These are phyloP conservation scores for Jordanella pulchra DNA, from an alignment of 2,797 vertebrate genomes.

Conservation along the genomic window DNA sequence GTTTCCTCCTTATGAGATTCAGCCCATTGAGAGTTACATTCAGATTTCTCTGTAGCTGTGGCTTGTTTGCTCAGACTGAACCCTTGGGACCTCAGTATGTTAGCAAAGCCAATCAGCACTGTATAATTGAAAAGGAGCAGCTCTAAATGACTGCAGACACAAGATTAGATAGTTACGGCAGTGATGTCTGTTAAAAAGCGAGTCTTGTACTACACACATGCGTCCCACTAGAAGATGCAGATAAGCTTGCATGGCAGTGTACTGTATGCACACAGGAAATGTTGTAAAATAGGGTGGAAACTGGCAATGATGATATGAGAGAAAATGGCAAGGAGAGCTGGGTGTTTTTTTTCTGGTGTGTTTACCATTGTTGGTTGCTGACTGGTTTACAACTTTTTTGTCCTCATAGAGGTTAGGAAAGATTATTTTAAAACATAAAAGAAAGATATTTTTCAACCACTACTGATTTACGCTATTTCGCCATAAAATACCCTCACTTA, in stretches of 20 bases:
- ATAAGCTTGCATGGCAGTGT: conserved; percentile 38
- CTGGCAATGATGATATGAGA: conserved; percentile 33
- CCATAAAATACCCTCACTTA: neutral
- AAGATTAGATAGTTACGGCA: conserved; percentile 57
- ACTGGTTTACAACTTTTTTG: conserved; percentile 1
- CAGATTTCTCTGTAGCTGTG: conserved; percentile 17
- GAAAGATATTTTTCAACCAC: neutral
- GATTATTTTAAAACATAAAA: neutral
- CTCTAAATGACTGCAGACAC: conserved; percentile 62
- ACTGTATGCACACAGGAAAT: conserved; percentile 60
- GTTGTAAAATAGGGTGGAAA: conserved; percentile 51
- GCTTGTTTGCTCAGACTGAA: conserved; percentile 46
- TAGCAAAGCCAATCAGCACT: conserved; percentile 50
- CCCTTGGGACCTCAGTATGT: conserved; percentile 45
- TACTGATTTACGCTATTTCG: neutral
- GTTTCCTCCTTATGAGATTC: conserved; percentile 21
- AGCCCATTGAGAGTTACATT: conserved; percentile 21
- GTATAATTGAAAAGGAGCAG: conserved; percentile 63
- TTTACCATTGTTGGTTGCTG: conserved; percentile 2
- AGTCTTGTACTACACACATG: conserved; percentile 39
- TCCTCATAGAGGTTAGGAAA: neutral
- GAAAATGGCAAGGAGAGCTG: conserved; percentile 2
- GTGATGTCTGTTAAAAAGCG: conserved; percentile 52
- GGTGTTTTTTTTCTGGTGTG: neutral
- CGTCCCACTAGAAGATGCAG: conserved; percentile 30